Percentiles rank a stretch among this genome's conserved stretches.
These are phyloP conservation scores for Chloromyia formosa DNA, from an alignment of 2,888 invertebrate species.

Conservation along the genomic window DNA sequence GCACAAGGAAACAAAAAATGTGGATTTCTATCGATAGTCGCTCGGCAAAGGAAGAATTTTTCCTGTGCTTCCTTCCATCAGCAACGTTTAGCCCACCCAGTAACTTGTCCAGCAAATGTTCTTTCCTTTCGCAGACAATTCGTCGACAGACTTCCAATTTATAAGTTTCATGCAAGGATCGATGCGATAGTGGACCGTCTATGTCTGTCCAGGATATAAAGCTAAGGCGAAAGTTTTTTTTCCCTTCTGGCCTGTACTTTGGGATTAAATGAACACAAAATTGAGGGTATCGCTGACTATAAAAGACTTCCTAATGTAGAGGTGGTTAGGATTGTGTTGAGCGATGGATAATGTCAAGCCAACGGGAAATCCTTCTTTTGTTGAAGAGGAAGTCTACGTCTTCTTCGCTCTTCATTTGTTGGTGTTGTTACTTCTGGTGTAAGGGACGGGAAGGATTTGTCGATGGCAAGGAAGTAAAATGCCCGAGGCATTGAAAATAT, in stretches of 20 bases:
- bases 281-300: slow-evolving; percentile 4
- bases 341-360: slow-evolving; percentile 1
- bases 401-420: too few species aligned
- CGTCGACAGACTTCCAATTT: slow-evolving; percentile 32
- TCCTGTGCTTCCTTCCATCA: background rate
- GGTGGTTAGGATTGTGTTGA: slow-evolving; percentile 11
- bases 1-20: slow-evolving; percentile 1
- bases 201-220: background rate
- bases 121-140: slow-evolving; percentile 13
- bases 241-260: background rate
- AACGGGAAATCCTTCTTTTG: background rate
- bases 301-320: slow-evolving; percentile 1
- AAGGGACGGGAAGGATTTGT: too few species aligned
- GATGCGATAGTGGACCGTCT: slow-evolving; percentile 16
- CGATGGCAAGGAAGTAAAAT: too few species aligned
- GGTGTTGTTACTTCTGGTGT: too few species aligned
- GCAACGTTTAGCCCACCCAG: background rate
- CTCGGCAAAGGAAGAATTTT: background rate
- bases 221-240: background rate
- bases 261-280: background rate
- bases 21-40: slow-evolving; percentile 21
- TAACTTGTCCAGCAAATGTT: slow-evolving; percentile 1
- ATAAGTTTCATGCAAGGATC: slow-evolving; percentile 13
- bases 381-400: background rate
- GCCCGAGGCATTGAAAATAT: too few species aligned